Conservation (phyloP, 1,140 invertebrate genomes). For the Drosophila malerkotliana region DNA sequence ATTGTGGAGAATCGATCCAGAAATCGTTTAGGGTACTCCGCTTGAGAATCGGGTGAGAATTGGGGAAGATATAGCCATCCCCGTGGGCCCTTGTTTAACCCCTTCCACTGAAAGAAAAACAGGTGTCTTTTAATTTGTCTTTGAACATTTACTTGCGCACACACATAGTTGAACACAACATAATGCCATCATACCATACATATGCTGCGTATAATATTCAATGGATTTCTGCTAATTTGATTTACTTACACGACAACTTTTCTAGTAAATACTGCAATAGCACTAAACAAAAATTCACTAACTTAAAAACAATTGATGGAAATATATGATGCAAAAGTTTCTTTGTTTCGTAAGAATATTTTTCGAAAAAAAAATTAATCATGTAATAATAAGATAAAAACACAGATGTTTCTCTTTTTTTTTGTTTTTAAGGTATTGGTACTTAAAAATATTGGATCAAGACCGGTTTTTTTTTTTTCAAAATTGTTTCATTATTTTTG, state of each 20-base stretch:
- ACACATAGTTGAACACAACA: neutral
- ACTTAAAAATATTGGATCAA: conserved; percentile 40
- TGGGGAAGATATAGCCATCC: no score
- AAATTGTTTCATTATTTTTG: conserved; percentile 8
- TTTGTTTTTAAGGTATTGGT: conserved; percentile 10
- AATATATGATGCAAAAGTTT: conserved; percentile 67
- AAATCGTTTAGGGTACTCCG: no score
- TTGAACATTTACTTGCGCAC: conserved; percentile 41
- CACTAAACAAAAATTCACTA: conserved; percentile 73
- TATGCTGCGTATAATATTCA: conserved; percentile 31
- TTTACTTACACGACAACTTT: conserved; percentile 56
- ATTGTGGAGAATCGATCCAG: no score
- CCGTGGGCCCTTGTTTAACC: neutral
- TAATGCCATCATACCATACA: conserved; percentile 8
- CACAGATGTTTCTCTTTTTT: conserved; percentile 28
- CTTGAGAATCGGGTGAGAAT: no score
- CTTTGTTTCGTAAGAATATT: conserved; percentile 17
- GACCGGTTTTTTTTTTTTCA: conserved; percentile 19
- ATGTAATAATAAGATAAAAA: conserved; percentile 37
- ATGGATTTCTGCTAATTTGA: conserved; percentile 47
- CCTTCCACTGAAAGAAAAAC: neutral
- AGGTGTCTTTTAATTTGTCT: neutral
- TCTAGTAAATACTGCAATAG: conserved; percentile 76
- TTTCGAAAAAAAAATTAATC: conserved; percentile 26
- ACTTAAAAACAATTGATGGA: conserved; percentile 67